phyloP scores from a whole-genome alignment of 2,888 invertebrate genomes.

The Spilarctia lutea region DNA sequence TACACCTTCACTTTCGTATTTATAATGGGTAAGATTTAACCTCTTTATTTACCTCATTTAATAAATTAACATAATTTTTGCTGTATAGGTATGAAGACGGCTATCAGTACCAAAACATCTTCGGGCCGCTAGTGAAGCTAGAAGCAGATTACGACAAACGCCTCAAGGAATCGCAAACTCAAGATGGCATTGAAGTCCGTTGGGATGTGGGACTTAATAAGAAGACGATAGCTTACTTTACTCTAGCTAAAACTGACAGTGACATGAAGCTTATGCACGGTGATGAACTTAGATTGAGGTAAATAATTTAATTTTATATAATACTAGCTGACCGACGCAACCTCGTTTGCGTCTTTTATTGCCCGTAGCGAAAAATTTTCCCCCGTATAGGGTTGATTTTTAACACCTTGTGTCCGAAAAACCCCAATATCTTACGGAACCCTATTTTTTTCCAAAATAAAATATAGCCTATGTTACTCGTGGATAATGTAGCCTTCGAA shows the following conservation, averaged over 20 bases:
- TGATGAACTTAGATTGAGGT: constrained; percentile 96
- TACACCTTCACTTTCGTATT: too few relatives aligned
- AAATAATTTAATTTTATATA: constrained; percentile 22
- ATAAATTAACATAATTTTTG: not conserved
- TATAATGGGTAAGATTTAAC: too few relatives aligned
- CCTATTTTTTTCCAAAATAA: too few relatives aligned
- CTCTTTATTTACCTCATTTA: not conserved
- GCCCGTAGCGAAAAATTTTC: too few relatives aligned
- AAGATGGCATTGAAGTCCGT: constrained; percentile 98
- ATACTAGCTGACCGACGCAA: too few relatives aligned
- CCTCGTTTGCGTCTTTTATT: too few relatives aligned
- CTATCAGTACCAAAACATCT: constrained; percentile 99
- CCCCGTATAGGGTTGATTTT: too few relatives aligned
- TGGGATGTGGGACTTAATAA: constrained; percentile 99
- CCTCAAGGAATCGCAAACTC: constrained; percentile 98
- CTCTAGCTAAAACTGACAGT: constrained; percentile 98
- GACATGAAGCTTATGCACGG: constrained; percentile 99
- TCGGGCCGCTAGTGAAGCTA: constrained; percentile 97
- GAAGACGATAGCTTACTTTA: constrained; percentile 99
- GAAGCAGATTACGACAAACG: constrained; percentile 99
- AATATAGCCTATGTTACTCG: too few relatives aligned
- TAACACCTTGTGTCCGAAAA: too few relatives aligned
- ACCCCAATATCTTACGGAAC: too few relatives aligned
- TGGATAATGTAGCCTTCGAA: too few relatives aligned
- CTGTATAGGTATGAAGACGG: constrained; percentile 96